Percentiles rank a stretch among this genome's conserved stretches.
Evolutionary conservation across 2,888 invertebrate species (phyloP).

Genomic region (Magallana nippona): DNA sequence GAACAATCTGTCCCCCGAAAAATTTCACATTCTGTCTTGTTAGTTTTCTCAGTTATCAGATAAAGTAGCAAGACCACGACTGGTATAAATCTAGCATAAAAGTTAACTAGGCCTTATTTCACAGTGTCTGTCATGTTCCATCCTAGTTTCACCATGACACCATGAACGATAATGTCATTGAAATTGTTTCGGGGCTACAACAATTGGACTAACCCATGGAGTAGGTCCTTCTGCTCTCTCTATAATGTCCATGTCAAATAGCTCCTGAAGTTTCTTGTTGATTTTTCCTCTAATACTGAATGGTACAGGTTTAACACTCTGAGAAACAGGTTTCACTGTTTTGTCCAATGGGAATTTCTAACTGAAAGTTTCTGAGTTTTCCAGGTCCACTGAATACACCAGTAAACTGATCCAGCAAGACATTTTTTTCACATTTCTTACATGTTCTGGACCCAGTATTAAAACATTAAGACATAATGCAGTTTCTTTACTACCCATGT

Average conservation of each 20-base stretch:
- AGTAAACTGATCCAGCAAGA: background rate
- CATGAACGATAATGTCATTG: too few species aligned
- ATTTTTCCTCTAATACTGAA: conserved; percentile 39
- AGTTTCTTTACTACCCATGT: conserved; percentile 44
- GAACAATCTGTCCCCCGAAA: too few species aligned
- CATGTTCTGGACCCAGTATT: background rate
- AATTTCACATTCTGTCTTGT: too few species aligned
- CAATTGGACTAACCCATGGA: conserved; percentile 51
- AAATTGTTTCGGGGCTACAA: conserved; percentile 54
- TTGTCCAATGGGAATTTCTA: conserved; percentile 44
- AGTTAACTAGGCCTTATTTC: too few species aligned
- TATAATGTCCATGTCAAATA: conserved; percentile 47
- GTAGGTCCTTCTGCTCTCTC: conserved; percentile 50
- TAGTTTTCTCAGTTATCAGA: too few species aligned
- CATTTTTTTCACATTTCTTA: conserved; percentile 16
- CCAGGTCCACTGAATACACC: conserved; percentile 37
- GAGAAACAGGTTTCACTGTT: conserved; percentile 39
- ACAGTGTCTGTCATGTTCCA: too few species aligned
- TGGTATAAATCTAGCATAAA: too few species aligned
- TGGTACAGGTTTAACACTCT: conserved; percentile 40
- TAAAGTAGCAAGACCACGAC: too few species aligned
- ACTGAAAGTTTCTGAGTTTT: conserved; percentile 43
- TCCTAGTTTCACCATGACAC: too few species aligned
- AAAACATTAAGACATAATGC: conserved; percentile 40
- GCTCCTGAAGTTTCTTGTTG: conserved; percentile 45